These are phyloP conservation scores for Calliopsis andreniformis DNA, from an alignment of 1,140 invertebrate species.

Conservation along the genomic window DNA sequence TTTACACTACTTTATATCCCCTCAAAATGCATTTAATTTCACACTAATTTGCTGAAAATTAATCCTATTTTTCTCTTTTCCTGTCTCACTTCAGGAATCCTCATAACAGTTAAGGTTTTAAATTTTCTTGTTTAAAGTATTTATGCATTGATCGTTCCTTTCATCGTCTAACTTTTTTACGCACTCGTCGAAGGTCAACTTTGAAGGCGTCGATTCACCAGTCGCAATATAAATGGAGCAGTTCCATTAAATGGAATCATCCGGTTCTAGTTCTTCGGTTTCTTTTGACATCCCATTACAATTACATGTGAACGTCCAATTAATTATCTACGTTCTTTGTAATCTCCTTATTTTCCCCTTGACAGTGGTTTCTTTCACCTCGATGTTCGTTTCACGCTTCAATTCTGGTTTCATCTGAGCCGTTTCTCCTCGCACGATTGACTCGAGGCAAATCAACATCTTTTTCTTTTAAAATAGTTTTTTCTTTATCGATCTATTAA, in stretches of 20 bases:
- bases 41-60: too few species aligned
- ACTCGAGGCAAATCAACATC: neutral
- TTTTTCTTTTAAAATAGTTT: neutral
- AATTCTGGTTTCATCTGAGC: too few species aligned
- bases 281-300: neutral
- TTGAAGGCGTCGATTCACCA: neutral
- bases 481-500: neutral
- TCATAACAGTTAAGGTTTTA: too few species aligned
- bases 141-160: neutral
- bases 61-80: too few species aligned
- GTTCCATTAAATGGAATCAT: neutral
- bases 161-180: neutral
- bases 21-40: too few species aligned
- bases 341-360: neutral
- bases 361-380: neutral
- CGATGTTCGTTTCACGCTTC: neutral
- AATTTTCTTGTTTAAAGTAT: too few species aligned
- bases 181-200: neutral
- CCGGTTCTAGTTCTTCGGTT: neutral
- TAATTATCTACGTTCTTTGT: conserved; percentile 8
- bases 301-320: neutral
- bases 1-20: too few species aligned
- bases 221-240: neutral
- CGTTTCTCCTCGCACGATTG: neutral
- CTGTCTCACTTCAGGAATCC: too few species aligned